A percentile compares a stretch with the other conserved stretches of the same genome.
phyloP scores from a whole-genome alignment of 2,797 vertebrate genomes.

The Allobates femoralis region DNA sequence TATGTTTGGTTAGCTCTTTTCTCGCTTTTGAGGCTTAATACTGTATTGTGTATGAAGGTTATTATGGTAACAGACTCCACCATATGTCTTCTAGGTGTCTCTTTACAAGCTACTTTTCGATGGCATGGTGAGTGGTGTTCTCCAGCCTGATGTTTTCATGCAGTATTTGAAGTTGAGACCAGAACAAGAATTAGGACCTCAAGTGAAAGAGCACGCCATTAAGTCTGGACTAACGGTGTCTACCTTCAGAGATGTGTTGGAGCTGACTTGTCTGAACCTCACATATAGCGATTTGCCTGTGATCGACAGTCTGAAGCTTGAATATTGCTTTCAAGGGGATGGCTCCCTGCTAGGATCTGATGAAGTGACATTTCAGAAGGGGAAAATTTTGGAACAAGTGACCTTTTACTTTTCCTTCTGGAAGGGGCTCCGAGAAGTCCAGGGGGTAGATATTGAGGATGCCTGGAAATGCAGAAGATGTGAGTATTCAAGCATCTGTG shows the following conservation, averaged over 20 bases:
- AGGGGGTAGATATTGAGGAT: constrained; percentile 79
- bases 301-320: constrained; percentile 74
- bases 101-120: constrained; percentile 81
- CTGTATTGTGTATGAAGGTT: not conserved
- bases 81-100: constrained; percentile 68
- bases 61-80: not conserved
- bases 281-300: constrained; percentile 72
- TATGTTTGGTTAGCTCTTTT: not conserved
- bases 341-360: constrained; percentile 68
- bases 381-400: constrained; percentile 67
- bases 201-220: constrained; percentile 68
- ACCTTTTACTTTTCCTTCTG: constrained; percentile 74
- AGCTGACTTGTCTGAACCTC: constrained; percentile 72
- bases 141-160: constrained; percentile 70
- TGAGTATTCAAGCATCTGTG: constrained; percentile 71
- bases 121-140: constrained; percentile 73
- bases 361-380: constrained; percentile 70
- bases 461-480: constrained; percentile 79
- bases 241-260: constrained; percentile 73
- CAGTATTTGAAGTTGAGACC: constrained; percentile 70
- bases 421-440: constrained; percentile 75
- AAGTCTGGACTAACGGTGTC: constrained; percentile 68
- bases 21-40: not conserved
- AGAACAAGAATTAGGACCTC: constrained; percentile 68
- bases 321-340: constrained; percentile 77